phyloP scores from a whole-genome alignment of 2,113 vertebrate species.

The Laterallus jamaicensis region DNA sequence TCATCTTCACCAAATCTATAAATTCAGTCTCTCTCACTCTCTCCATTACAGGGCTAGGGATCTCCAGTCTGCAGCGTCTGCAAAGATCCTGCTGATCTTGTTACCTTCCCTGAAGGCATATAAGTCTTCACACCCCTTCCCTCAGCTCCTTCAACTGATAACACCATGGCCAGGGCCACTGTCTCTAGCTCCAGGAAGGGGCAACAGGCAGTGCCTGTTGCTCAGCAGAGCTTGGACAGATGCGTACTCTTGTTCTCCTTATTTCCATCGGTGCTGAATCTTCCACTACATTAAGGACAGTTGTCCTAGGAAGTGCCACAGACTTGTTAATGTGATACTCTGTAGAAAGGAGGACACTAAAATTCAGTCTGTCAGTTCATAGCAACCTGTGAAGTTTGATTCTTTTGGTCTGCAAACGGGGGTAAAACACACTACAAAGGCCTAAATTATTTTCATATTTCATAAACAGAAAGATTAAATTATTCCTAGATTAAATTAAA shows the following conservation, averaged over 20 bases:
- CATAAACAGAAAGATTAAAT: background rate
- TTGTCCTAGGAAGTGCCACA: background rate
- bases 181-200: background rate
- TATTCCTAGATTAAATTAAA: background rate
- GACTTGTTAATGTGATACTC: background rate
- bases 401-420: background rate
- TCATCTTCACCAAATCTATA: background rate
- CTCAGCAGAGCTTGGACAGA: background rate
- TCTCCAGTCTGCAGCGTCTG: background rate
- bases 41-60: background rate
- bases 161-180: background rate
- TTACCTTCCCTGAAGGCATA: background rate
- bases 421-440: background rate
- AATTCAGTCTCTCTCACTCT: background rate
- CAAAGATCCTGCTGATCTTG: background rate
- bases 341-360: background rate
- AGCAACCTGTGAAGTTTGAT: background rate
- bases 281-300: background rate
- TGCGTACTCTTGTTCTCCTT: rapidly evolving
- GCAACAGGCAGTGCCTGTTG: background rate
- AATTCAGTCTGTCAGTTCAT: background rate
- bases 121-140: background rate
- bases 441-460: background rate
- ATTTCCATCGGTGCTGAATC: background rate
- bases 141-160: background rate